phyloP scores from a whole-genome alignment of 2,888 invertebrate genomes.

The Perdita meconis region DNA sequence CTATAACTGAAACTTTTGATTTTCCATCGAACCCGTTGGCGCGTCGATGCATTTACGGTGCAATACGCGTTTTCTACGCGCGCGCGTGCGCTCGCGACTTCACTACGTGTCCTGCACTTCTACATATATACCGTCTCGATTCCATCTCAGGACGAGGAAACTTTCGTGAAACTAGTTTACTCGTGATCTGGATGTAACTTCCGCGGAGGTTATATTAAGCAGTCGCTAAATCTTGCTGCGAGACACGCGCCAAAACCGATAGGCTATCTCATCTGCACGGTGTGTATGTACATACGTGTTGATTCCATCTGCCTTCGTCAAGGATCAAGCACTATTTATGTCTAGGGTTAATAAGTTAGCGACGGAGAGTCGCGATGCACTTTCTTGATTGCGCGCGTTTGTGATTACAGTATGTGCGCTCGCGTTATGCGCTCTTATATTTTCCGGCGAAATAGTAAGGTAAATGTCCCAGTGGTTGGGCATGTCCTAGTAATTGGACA shows the following conservation, averaged over 20 bases:
- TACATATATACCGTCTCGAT: constrained; percentile 44
- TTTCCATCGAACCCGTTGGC: constrained; percentile 19
- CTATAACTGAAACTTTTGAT: constrained; percentile 34
- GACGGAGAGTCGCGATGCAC: neutral
- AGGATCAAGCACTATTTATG: constrained; percentile 34
- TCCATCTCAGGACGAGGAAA: constrained; percentile 53
- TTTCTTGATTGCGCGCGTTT: constrained; percentile 16
- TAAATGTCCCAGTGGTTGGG: too few relatives aligned
- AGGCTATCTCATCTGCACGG: constrained; percentile 24
- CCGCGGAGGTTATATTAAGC: constrained; percentile 67
- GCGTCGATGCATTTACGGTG: constrained; percentile 16
- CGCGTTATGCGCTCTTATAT: constrained; percentile 2
- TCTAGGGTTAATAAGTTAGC: constrained; percentile 39
- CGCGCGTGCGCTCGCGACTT: neutral
- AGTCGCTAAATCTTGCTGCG: constrained; percentile 60
- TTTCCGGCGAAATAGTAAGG: neutral
- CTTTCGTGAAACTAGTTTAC: constrained; percentile 70
- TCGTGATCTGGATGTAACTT: constrained; percentile 70
- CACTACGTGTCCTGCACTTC: constrained; percentile 43
- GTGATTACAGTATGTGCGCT: neutral
- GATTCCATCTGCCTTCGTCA: constrained; percentile 27
- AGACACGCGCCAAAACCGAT: constrained; percentile 35
- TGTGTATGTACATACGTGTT: constrained; percentile 10
- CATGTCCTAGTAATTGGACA: too few relatives aligned
- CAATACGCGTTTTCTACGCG: neutral